Base-by-base conservation (phyloP, 92 coral and sea anemone species). In the Epizoanthus scotinus region DNA sequence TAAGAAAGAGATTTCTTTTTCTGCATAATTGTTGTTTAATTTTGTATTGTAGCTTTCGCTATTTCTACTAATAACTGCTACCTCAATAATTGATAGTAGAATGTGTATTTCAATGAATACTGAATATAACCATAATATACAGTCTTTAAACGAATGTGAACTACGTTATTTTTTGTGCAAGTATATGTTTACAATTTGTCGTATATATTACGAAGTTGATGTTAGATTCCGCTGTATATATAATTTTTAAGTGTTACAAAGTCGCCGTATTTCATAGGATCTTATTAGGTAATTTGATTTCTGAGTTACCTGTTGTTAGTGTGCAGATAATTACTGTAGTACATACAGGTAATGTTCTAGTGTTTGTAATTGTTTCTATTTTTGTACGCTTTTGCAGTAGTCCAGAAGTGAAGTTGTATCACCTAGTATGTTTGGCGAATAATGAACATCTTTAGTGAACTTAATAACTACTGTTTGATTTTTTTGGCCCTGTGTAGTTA, bases 281-380 rank as follows among this genome's bases (percentile, higher is more conserved):
- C n/a, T n/a, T n/a, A n/a, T n/a, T 58, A 58, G 63, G 63, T 58
- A 58, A 58, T 58, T 58, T 58, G 63, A 58, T 58, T 58, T 26
- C 63, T 58, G 63, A 58, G 63, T 58, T 58, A 58, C 63, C 63
- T 58, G 63, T 58, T 58, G 63, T 58, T 58, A 58, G 22, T 58
- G 63, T 58, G 63, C 63, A 58, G 63, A 58, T 58, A 58, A 58
- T 58, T 58, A 58, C 15, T 58, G 63, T 58, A 58, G 63, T 58
- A 58, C 63, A 58, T 58, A 58, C 22, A 58, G 22, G 63, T 58
- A 58, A 15, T 58, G 63, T 58, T 58, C 15, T 58, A 58, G 63
- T 58, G 63, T 58, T 58, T 58, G 63, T 58, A 18, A 58, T 58
- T 58, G 63, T 58, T 58, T 58, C 63, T 58, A 58, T 15, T 58